Conservation (phyloP, 2,113 vertebrate genomes). For the Peucedramus taeniatus region DNA sequence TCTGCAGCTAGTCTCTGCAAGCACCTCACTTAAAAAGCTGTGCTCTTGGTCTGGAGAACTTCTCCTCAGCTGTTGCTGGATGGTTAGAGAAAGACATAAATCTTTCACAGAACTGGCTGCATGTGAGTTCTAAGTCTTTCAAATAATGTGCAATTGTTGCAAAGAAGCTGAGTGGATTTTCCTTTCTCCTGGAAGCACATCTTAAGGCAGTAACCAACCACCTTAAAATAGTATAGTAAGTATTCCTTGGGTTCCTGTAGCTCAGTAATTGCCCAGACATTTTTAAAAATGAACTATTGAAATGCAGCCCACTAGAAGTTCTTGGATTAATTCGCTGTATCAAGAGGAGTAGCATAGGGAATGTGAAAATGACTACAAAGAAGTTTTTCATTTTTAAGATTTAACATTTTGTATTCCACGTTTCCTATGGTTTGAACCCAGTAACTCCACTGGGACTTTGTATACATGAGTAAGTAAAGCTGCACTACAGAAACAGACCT, state of each 20-base stretch:
- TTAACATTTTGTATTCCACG: background rate
- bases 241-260: background rate
- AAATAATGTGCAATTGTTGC: background rate
- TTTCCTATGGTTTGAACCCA: background rate
- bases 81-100: background rate
- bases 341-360: background rate
- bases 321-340: background rate
- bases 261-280: background rate
- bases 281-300: background rate
- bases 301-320: background rate
- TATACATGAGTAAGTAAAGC: background rate
- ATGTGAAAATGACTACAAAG: background rate
- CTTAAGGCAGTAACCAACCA: background rate
- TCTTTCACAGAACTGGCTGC: background rate
- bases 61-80: background rate
- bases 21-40: background rate
- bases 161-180: background rate
- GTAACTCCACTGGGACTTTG: background rate
- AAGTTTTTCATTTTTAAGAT: background rate
- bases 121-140: background rate
- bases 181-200: background rate
- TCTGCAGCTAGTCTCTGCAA: background rate
- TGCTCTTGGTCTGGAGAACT: background rate
- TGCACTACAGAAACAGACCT: background rate
- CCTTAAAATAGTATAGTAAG: background rate